Base-by-base conservation (phyloP, 2,888 invertebrate genomes). In the Dorcus hopei region DNA sequence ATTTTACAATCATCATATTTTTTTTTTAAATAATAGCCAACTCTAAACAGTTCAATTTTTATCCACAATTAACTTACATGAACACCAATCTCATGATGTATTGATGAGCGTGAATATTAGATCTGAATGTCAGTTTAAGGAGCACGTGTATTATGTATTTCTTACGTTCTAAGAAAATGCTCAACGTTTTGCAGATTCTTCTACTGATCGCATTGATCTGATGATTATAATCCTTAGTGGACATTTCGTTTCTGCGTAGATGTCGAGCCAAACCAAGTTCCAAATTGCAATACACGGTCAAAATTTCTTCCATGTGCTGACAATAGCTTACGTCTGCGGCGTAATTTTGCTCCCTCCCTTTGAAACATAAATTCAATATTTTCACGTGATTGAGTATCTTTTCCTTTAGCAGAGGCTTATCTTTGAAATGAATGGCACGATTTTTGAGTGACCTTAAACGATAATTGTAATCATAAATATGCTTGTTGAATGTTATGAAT, bases 91-190 rank as follows among this genome's bases (percentile, higher is more conserved):
- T 68, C 60, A 73, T 61, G 19, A 70, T 62, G 26, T 66, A 66
- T 47, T 64, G 66, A 50, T 67, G 63, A 8, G 66, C 54, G 9
- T 42, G 48, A 56, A 47, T 54, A n/a, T 38, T 45, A 8, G 49
- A 42, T 42, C 52, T 56, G n/a, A 50, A 54, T 33, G 49, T 54
- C 38, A 63, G 33, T 62, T 68, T 71, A 52, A 73, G 68, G 38
- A 74, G 54, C 26, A 72, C 70, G 56, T 74, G 72, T 42, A 67
- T 62, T 23, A 71, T 65, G 49, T 70, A 64, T 59, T 66, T 61
- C 16, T 62, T 66, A 38, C 68, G 53, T 39, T 70, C 56, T 39
- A 74, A 61, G 57, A 66, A 70, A 40, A 65, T 55, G 26, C 60
- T 64, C 19, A 72, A 59, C 14, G 65, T 45, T 41, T 61, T 55